Percentiles rank a stretch among this genome's conserved stretches.
Conservation (phyloP, 1,140 invertebrate genomes). For the Vanessa tameamea region DNA sequence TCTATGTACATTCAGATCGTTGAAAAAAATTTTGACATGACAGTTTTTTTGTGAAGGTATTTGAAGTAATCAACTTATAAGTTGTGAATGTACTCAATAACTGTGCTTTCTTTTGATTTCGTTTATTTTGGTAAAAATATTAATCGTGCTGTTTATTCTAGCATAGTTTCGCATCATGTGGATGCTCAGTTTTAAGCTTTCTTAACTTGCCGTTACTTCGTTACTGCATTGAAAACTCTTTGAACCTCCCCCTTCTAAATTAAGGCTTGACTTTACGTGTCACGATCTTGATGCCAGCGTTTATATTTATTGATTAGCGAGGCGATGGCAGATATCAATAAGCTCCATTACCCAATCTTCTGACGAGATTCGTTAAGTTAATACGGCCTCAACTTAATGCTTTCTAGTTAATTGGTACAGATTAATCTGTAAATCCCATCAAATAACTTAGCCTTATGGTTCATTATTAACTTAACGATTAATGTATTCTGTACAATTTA, state of each 20-base stretch:
- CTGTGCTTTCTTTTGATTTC: no score
- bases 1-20: no score
- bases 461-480: no score
- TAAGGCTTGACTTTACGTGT: slow-evolving; percentile 62
- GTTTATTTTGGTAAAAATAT: not conserved
- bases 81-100: not conserved
- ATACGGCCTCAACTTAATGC: slow-evolving; percentile 38
- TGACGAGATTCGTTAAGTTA: slow-evolving; percentile 55
- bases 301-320: slow-evolving; percentile 74
- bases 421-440: not conserved
- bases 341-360: slow-evolving; percentile 73
- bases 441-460: not conserved
- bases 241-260: slow-evolving; percentile 63
- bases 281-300: slow-evolving; percentile 61
- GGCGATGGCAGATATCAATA: slow-evolving; percentile 62
- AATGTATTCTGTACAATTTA: no score
- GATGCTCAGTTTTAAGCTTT: slow-evolving; percentile 13
- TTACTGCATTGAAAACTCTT: slow-evolving; percentile 66
- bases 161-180: not conserved
- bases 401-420: slow-evolving; percentile 43
- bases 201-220: slow-evolving; percentile 43
- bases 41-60: no score
- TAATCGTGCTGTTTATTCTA: not conserved
- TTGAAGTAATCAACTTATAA: no score
- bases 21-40: no score